Conservation (phyloP, 2,888 invertebrate genomes). For the Noctua janthe region DNA sequence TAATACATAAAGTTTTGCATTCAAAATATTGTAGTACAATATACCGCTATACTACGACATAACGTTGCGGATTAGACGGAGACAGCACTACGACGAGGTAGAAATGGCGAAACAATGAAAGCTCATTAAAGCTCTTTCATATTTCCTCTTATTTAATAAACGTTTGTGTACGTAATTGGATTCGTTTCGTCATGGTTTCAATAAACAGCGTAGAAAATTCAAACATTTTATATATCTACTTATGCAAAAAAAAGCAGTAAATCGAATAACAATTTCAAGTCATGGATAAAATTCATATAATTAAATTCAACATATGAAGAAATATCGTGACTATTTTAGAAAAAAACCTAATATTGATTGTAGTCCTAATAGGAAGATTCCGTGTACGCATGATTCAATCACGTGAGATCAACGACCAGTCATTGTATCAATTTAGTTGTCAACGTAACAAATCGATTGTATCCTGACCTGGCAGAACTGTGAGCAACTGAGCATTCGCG, state of each 20-base stretch:
- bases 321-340: conserved; percentile 17
- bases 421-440: conserved; percentile 68
- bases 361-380: conserved; percentile 27
- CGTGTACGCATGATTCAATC: conserved; percentile 48
- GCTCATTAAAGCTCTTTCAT: conserved; percentile 41
- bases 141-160: conserved; percentile 22
- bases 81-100: background rate
- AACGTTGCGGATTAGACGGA: conserved; percentile 11
- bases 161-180: conserved; percentile 5
- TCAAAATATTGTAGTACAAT: background rate
- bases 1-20: background rate
- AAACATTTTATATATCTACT: background rate
- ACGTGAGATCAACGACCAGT: conserved; percentile 60
- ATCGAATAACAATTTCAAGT: background rate
- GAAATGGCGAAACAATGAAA: conserved; percentile 44
- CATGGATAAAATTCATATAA: conserved; percentile 5
- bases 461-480: conserved; percentile 60
- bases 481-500: conserved; percentile 64
- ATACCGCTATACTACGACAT: background rate
- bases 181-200: conserved; percentile 1
- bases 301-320: conserved; percentile 10
- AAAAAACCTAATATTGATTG: conserved; percentile 17
- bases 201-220: background rate
- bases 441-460: conserved; percentile 65
- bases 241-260: background rate